These are phyloP conservation scores for Odontamblyopus lacepedii DNA, from an alignment of 2,797 vertebrate genomes.

Conservation along the genomic window DNA sequence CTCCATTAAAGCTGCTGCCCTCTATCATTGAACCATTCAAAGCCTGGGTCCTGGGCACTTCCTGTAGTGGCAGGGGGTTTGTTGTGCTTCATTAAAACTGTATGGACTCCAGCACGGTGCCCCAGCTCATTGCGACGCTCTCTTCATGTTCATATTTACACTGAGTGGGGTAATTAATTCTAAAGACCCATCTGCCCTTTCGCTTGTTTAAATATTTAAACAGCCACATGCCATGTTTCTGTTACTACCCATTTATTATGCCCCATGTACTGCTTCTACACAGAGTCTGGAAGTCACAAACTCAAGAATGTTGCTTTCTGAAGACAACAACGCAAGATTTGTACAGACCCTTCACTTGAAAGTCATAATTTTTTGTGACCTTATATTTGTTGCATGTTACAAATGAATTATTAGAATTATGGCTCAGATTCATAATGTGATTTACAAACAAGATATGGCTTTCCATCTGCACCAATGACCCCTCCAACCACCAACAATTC, in stretches of 20 bases:
- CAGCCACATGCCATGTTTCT: conserved; percentile 48
- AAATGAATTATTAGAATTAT: no score
- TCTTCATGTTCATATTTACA: conserved; percentile 73
- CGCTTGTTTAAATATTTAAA: conserved; percentile 78
- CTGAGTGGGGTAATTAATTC: conserved; percentile 73
- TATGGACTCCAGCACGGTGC: conserved; percentile 59
- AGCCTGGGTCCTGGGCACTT: conserved; percentile 13
- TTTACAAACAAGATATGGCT: no score
- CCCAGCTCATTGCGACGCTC: conserved; percentile 44
- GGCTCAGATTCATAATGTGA: no score
- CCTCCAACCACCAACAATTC: no score
- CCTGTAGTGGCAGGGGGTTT: conserved; percentile 34
- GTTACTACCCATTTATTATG: conserved; percentile 36
- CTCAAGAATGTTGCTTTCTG: conserved; percentile 44
- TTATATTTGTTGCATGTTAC: no score
- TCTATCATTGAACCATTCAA: neutral
- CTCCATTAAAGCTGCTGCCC: neutral
- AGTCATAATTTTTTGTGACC: neutral
- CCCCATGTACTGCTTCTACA: neutral
- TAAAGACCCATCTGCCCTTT: conserved; percentile 77
- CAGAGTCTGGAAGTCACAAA: conserved; percentile 25
- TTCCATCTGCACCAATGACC: no score
- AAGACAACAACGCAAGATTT: neutral
- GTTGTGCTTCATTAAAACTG: conserved; percentile 68
- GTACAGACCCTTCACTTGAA: neutral